Evolutionary conservation across 2,797 vertebrate species (phyloP).

Genomic region (Hydrophis major): DNA sequence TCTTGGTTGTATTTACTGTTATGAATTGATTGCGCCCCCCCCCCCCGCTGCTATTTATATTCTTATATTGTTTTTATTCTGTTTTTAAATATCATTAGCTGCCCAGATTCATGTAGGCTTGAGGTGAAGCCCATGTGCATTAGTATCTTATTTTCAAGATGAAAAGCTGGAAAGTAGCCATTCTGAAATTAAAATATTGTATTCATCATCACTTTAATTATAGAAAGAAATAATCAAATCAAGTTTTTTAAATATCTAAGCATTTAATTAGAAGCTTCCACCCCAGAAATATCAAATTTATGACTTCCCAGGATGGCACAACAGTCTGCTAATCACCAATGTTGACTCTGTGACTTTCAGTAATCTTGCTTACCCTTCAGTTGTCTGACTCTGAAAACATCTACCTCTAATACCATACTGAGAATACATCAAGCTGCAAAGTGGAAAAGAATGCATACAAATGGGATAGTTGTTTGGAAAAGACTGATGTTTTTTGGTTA

Average conservation of each 20-base stretch:
- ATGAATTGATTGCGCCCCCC: background rate
- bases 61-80: background rate
- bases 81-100: background rate
- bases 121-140: background rate
- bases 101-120: background rate
- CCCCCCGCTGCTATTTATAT: background rate
- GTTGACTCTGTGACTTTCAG: too few species aligned
- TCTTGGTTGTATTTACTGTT: background rate
- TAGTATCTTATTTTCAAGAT: background rate
- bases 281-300: background rate
- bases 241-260: background rate
- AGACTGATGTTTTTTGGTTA: too few species aligned
- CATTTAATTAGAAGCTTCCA: background rate
- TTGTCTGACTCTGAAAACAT: background rate
- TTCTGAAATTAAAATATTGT: background rate
- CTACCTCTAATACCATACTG: too few species aligned
- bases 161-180: background rate
- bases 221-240: background rate
- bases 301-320: too few species aligned
- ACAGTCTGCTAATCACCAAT: too few species aligned
- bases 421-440: too few species aligned
- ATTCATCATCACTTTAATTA: background rate
- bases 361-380: too few species aligned
- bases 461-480: too few species aligned
- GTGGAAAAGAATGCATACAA: too few species aligned